Percentiles rank a stretch among this genome's conserved stretches.
Evolutionary conservation across 2,888 invertebrate genomes (phyloP).

Genomic region (Vanessa cardui): DNA sequence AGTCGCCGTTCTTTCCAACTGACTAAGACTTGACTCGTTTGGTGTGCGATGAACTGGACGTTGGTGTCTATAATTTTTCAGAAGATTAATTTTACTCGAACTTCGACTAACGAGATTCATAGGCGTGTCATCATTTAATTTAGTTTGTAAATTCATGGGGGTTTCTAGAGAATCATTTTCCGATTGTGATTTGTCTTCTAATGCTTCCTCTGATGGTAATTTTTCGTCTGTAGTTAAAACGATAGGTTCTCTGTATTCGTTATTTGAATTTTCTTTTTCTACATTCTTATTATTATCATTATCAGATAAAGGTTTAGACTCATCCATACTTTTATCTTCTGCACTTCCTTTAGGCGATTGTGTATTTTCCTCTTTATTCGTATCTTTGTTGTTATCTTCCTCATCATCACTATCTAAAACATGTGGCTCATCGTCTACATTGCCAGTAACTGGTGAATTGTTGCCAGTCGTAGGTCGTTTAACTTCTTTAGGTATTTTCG

Average conservation of each 20-base stretch:
- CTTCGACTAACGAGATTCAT: conserved; percentile 54
- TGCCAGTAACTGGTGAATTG: conserved; percentile 48
- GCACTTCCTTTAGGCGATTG: conserved; percentile 20
- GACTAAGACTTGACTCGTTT: conserved; percentile 73
- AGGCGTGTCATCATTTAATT: conserved; percentile 43
- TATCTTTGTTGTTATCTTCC: conserved; percentile 45
- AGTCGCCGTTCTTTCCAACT: conserved; percentile 72
- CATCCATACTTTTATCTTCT: conserved; percentile 10
- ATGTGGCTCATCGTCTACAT: conserved; percentile 70
- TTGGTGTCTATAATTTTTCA: conserved; percentile 79
- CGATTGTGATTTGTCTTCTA: conserved; percentile 56
- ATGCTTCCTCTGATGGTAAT: conserved; percentile 67
- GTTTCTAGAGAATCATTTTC: conserved; percentile 48
- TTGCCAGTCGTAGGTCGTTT: conserved; percentile 57
- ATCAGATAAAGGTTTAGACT: conserved; percentile 8
- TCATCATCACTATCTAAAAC: conserved; percentile 75
- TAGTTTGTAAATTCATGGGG: conserved; percentile 37
- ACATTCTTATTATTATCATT: conserved; percentile 31
- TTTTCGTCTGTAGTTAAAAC: conserved; percentile 75
- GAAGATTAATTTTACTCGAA: conserved; percentile 70
- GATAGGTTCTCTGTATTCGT: conserved; percentile 47
- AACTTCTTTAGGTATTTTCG: conserved; percentile 65
- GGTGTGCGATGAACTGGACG: conserved; percentile 61
- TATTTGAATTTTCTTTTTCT: conserved; percentile 21
- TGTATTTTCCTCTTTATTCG: conserved; percentile 24